Evolutionary conservation across 2,888 invertebrate genomes (phyloP), one percentile per base, ranked within the genome.

Genomic region (Itoplectis maculator): DNA sequence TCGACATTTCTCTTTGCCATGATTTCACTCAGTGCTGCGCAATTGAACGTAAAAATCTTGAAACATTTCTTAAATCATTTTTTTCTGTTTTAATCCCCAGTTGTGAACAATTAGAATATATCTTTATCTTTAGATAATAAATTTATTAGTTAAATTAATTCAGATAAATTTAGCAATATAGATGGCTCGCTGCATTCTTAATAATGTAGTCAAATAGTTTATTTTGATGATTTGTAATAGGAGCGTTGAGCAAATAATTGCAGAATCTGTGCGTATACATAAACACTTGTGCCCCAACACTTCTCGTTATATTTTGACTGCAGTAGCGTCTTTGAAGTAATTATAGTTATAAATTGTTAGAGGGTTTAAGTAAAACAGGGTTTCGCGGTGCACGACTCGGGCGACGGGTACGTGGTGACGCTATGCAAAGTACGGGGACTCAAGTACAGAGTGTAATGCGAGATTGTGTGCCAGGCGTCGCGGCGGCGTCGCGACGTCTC

Each of bases 391-490:
- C 15, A 37, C n/a, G 15, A 61, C 40, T 37, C 9, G 18, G 0
- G 9, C 29, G 59, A 35, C 42, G n/a, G 45, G 13, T 15, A 20
- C n/a, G 35, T 47, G 18, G 45, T 49, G 73, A 61, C 37, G 59
- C 73, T 37, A 37, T 61, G 61, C 61, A 61, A 73, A 69, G 66
- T 54, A 65, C 61, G 61, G 65, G 3, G 37, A 35, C 45, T 68
- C 70, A 20, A 73, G 73, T 73, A 73, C 61, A 37, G 49, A 56
- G 61, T 72, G 59, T 74, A 81, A 74, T 59, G 40, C 51, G 72
- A 74, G 69, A 74, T 69, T 81, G 68, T 74, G 59, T 49, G 51
- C 56, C 61, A 20, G 73, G 66, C 69, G 18, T 79, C 74, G 68
- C 49, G 68, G 73, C 47, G 54, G 65, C 73, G 69, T 78, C 78